phyloP scores from a whole-genome alignment of 2,113 vertebrate species.

The Solenodon paradoxus region DNA sequence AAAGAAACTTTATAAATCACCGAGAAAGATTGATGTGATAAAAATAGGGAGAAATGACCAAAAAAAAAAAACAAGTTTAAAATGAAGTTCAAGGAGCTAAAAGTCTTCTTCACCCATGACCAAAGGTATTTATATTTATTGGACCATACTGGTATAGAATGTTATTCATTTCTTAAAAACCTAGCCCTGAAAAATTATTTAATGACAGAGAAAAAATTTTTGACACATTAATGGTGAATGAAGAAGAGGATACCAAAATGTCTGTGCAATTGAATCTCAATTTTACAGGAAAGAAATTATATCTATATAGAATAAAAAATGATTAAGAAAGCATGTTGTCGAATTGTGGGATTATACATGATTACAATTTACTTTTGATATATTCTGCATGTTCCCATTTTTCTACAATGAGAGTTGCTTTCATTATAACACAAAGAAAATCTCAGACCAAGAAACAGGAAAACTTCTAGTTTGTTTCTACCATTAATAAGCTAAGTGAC shows the following conservation, averaged over 20 bases:
- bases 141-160: neutral
- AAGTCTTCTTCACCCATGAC: neutral
- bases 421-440: neutral
- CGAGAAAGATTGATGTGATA: neutral
- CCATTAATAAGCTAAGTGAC: neutral
- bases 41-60: neutral
- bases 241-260: neutral
- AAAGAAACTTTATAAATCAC: neutral
- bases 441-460: neutral
- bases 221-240: neutral
- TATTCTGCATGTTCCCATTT: neutral
- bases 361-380: constrained; percentile 25
- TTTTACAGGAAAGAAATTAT: neutral
- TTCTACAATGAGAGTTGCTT: neutral
- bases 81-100: neutral
- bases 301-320: neutral
- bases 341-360: neutral
- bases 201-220: neutral
- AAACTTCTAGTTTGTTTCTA: neutral
- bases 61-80: neutral
- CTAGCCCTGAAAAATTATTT: neutral
- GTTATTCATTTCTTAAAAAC: neutral
- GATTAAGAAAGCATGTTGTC: neutral
- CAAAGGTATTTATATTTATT: neutral
- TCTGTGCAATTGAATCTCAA: neutral